Evolutionary conservation across 2,888 invertebrate species (phyloP), one percentile per base, ranked within the genome.

Genomic region (Galerucella calmariensis): DNA sequence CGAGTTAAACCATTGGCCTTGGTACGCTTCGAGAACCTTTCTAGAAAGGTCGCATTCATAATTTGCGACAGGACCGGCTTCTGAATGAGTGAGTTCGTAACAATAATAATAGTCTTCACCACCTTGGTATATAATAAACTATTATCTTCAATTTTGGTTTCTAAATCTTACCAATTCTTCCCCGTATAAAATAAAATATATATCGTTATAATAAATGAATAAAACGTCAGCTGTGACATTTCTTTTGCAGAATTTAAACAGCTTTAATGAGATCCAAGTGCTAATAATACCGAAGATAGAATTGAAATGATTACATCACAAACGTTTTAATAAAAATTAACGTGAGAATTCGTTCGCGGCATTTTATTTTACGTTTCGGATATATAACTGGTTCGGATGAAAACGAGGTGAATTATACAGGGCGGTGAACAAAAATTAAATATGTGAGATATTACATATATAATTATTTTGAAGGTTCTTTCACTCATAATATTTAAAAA

Each of bases 251-350:
- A 65, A 75, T 66, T 65, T 27, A 66, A 69, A 10, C 66, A 48
- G 44, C 59, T 44, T 72, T 65, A 72, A 75, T 65, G 69, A 72
- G 58, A 69, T 72, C 56, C 46, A 65, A 72, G 65, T 56, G 74
- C 61, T 75, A 72, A 72, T 74, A 67, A 65, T 79, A 73, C 75
- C 72, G 72, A 71, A 69, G 75, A 74, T 74, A 61, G 63, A 78
- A 80, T 79, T 77, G 74, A 77, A 78, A 75, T 70, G 72, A 78
- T 80, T 81, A 78, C 80, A 78, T 81, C 80, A 80, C 69, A 74
- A 74, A 74, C 73, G 67, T 73, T 75, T 76, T 74, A 78, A 77
- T 73, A 74, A 75, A 80, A 77, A 80, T 81, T 75, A 79, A 80
- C 80, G 81, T 81, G 81, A 80, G 81, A 81, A 81, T 77, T 68